Conservation (phyloP, 2,797 vertebrate species). For the Micromesistius poutassou region DNA sequence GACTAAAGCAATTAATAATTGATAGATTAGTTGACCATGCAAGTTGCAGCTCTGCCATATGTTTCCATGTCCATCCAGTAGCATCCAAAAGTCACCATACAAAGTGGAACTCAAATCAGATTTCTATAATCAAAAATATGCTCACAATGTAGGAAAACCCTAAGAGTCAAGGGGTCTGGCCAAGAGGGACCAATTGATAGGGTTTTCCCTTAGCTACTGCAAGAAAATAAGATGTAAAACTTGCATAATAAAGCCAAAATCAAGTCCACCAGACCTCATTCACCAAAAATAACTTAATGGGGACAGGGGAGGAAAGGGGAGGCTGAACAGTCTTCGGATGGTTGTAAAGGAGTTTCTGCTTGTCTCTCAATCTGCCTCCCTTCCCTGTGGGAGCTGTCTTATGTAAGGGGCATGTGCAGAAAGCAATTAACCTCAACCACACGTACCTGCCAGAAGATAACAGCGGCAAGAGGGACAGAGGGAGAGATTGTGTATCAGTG, state of each 20-base stretch:
- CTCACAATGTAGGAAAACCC: neutral
- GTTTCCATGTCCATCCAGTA: neutral
- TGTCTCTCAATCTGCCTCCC: neutral
- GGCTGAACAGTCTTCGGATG: neutral
- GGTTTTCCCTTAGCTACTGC: neutral
- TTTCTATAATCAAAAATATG: neutral
- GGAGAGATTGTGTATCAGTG: neutral
- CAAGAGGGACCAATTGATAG: neutral
- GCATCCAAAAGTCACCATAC: neutral
- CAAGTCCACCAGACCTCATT: neutral
- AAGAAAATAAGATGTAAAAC: neutral
- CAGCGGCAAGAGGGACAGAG: neutral
- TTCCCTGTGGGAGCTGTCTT: neutral
- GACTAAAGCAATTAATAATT: neutral
- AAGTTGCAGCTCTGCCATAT: neutral
- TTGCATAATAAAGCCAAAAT: neutral
- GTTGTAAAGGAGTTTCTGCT: neutral
- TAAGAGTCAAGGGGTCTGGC: neutral
- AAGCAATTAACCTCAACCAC: slow-evolving; percentile 1
- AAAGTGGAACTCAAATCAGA: neutral
- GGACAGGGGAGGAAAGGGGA: neutral
- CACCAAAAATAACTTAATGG: neutral
- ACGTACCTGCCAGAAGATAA: neutral
- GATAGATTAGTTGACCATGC: neutral
- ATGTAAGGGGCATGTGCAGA: neutral